Evolutionary conservation across 1,140 invertebrate genomes (phyloP), one percentile per base, ranked within the genome.

Genomic region (Drosophila kohkoa): DNA sequence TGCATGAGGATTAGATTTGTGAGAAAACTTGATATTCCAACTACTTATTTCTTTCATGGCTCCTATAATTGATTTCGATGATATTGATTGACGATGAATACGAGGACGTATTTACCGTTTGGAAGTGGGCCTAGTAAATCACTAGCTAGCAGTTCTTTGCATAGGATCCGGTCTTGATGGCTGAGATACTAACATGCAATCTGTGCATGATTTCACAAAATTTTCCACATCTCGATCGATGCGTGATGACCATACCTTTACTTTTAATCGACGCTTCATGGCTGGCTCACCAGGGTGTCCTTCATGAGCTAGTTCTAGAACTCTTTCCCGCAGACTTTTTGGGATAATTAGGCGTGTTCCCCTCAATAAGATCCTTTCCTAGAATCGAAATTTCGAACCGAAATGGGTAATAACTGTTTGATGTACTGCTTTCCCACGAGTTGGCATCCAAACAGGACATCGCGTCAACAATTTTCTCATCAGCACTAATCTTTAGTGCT

Each of bases 261-360:
- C 11, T 16, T 48, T 20, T 15, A 63, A 51, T 35, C 30, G 30
- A 1, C 30, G n/a, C 52, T 55, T 63, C 32, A 63, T 63, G 1
- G 46, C 60, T 5, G 45, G 52, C 13, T 63, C 48, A 3, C 48
- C 60, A 5, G 60, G 20, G 20, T 20, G 20, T 20, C 20, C 20
- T 20, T 20, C 20, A 20, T 20, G 20, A 16, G 16, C 16, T 8
- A 63, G 8, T 13, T 38, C 15, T 32, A 51, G 6, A 6, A 63
- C 32, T 41, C 28, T 52, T 1, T 55, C 5, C n/a, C 52, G 54
- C 6, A 93, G 54, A 30, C 8, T 38, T 46, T 10, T 28, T 16
- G 87, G 91, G 13, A 93, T 92, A 7, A 92, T 63, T 57, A 92
- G 78, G 45, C 75, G 58, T 41, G 51, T 38, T 15, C 59, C 65